These are phyloP conservation scores for Crypturellus tataupa DNA, from an alignment of 2,797 vertebrate species.

Conservation along the genomic window DNA sequence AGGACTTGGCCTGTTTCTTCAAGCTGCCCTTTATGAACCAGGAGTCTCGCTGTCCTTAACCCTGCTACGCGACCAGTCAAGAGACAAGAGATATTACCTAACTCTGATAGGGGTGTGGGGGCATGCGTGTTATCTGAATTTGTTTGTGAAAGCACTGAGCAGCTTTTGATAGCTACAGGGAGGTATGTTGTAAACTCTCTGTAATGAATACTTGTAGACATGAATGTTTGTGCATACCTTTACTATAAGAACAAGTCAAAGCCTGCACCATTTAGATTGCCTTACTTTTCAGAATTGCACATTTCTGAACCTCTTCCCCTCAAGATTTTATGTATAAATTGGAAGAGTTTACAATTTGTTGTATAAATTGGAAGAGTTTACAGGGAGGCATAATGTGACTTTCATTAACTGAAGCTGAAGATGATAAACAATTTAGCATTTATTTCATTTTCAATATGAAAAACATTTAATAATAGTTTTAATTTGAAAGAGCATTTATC, in stretches of 20 bases:
- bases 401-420: neutral
- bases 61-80: neutral
- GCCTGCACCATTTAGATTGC: slow-evolving; percentile 63
- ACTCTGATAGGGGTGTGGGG: neutral
- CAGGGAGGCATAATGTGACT: neutral
- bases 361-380: slow-evolving; percentile 23
- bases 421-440: neutral
- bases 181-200: slow-evolving; percentile 74
- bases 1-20: neutral
- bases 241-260: slow-evolving; percentile 68
- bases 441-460: neutral
- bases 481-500: neutral
- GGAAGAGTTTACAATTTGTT: neutral
- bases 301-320: slow-evolving; percentile 41
- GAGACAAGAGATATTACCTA: neutral
- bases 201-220: slow-evolving; percentile 76
- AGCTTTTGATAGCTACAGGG: slow-evolving; percentile 70
- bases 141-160: slow-evolving; percentile 53
- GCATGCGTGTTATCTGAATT: slow-evolving; percentile 52
- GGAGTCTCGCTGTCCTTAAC: neutral
- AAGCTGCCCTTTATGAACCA: neutral
- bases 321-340: slow-evolving; percentile 15
- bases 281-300: slow-evolving; percentile 69
- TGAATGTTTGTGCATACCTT: slow-evolving; percentile 78
- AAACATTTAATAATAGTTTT: neutral